Evolutionary conservation across 2,888 invertebrate genomes (phyloP).

Genomic region (Caenorhabditis sp.): DNA sequence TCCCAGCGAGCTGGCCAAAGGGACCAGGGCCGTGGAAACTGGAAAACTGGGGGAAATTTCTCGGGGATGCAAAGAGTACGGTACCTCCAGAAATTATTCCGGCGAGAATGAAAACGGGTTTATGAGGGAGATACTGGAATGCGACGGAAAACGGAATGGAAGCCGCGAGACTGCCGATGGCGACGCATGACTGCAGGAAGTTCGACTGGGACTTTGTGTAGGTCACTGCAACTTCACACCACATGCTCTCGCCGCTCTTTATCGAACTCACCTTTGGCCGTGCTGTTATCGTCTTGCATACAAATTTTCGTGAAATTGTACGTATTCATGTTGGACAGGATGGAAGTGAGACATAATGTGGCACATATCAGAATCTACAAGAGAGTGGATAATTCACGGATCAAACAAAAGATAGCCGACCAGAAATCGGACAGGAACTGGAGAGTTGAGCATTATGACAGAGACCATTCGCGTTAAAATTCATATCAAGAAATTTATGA

Average conservation of each 20-base stretch:
- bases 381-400: neutral
- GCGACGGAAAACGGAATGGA: conserved; percentile 58
- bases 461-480: conserved; percentile 11
- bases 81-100: conserved; percentile 58
- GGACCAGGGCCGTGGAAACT: conserved; percentile 58
- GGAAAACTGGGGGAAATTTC: neutral
- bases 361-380: conserved; percentile 58
- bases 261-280: conserved; percentile 38
- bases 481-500: conserved; percentile 19
- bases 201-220: conserved; percentile 39
- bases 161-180: conserved; percentile 53
- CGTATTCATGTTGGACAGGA: conserved; percentile 63
- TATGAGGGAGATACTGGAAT: conserved; percentile 52
- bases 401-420: conserved; percentile 2
- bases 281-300: conserved; percentile 59
- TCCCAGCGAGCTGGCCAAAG: conserved; percentile 45
- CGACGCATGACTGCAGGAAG: conserved; percentile 56
- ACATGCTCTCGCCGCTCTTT: too few species aligned
- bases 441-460: conserved; percentile 33
- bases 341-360: conserved; percentile 59
- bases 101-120: conserved; percentile 48
- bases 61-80: neutral
- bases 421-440: conserved; percentile 48
- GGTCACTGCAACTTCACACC: conserved; percentile 23
- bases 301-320: conserved; percentile 69